phyloP scores from a whole-genome alignment of 1,140 invertebrate genomes.

The Heliconius hermathena region DNA sequence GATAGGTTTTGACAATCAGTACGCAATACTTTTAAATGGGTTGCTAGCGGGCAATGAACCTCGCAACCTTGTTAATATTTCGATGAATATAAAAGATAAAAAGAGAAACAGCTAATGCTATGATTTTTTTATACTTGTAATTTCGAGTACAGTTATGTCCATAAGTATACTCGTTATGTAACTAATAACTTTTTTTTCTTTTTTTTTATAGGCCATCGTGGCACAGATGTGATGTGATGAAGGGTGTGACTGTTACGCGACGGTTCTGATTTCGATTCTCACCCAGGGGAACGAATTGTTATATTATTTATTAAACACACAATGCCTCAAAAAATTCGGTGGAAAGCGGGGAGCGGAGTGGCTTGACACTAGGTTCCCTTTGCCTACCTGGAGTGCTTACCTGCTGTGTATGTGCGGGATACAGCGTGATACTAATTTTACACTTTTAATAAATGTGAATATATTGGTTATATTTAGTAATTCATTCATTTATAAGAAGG shows the following conservation, averaged over 20 bases:
- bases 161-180: background rate
- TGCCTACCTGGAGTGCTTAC: too few relatives aligned
- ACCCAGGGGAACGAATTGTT: too few relatives aligned
- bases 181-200: background rate
- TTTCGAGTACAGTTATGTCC: background rate
- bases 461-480: background rate
- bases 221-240: too few relatives aligned
- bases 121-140: background rate
- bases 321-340: too few relatives aligned
- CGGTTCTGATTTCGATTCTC: too few relatives aligned
- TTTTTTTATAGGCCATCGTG: too few relatives aligned
- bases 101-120: background rate
- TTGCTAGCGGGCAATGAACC: background rate
- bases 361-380: too few relatives aligned
- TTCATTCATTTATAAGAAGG: background rate
- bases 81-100: background rate
- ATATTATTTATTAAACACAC: too few relatives aligned
- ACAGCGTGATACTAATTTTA: too few relatives aligned
- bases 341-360: too few relatives aligned
- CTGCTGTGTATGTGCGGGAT: too few relatives aligned
- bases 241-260: too few relatives aligned
- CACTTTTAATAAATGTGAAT: background rate
- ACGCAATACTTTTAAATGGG: background rate
- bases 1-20: background rate
- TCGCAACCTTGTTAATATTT: background rate